Base-by-base conservation (phyloP, 2,888 invertebrate genomes). In the Metallyticus violacea region DNA sequence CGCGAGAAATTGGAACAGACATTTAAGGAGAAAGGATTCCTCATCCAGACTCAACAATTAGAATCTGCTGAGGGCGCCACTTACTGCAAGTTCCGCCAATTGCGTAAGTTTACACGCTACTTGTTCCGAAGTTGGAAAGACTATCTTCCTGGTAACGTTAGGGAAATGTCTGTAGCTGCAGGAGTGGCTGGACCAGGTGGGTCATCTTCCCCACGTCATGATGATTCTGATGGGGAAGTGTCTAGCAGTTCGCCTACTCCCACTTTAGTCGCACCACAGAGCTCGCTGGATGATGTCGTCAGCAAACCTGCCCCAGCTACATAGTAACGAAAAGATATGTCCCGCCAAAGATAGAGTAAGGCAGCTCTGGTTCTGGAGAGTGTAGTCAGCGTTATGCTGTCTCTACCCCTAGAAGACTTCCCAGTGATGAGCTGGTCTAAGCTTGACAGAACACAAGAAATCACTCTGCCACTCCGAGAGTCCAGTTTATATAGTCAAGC, bases 21-120 rank as follows among this genome's bases (percentile, higher is more conserved):
- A 0, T 98, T 98, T 91, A 97, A 97, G 90, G 98, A 98, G 90
- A 97, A 97, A 90, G 98, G 98, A 0, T 98, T 98, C 91, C 92
- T 98, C 82, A 98, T 98, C 86, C 98, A 98, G 91, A 98, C 98
- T 0, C 98, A 98, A 91, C 98, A 98, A 91, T 92, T 98, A 85
- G 97, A 98, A 90, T 97, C 97, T 0, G 97, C 98, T 0, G 98
- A 98, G 90, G 98, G 98, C 0, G 97, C 98, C 0, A 98, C 98
- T 0, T 98, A 98, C 90, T 98, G 98, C 91, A 98, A 98, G 91
- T 98, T 98, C 91, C 92, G 98, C 81, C 98, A 98, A 90, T 92
- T 98, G 29, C 93, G 97, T 88, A 98, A 98, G 91, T 98, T 98
- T 90, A 98, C 98, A 0, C 93, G 98, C 85, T 98, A 98, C 91